A percentile compares a stretch with the other conserved stretches of the same genome.
Evolutionary conservation across 2,113 vertebrate species (phyloP).

Genomic region (Oreocharis arfaki): DNA sequence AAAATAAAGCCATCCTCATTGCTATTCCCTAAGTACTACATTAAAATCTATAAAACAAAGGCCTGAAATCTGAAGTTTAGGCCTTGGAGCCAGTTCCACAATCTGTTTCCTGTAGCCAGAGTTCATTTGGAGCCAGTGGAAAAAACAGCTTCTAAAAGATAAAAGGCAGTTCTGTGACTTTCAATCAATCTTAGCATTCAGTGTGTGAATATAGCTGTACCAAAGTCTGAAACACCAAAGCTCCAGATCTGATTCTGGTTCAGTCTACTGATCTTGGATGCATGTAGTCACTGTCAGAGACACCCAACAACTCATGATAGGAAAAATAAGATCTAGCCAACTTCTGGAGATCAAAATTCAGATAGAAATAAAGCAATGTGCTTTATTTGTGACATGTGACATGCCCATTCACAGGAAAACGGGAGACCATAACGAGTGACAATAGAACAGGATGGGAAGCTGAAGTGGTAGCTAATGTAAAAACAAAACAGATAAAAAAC

Average conservation of each 20-base stretch:
- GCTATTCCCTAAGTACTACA: neutral
- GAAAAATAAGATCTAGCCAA: neutral
- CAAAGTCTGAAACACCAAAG: neutral
- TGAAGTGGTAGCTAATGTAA: neutral
- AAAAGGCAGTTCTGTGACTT: conserved; percentile 48
- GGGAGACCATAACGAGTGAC: neutral
- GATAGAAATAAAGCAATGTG: neutral
- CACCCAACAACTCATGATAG: neutral
- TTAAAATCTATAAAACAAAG: conserved; percentile 55
- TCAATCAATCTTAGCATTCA: neutral
- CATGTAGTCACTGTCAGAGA: neutral
- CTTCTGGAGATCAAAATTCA: neutral
- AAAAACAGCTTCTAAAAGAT: conserved; percentile 62
- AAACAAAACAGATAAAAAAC: neutral
- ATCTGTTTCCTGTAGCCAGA: conserved; percentile 64
- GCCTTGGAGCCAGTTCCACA: conserved; percentile 60
- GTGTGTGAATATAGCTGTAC: neutral
- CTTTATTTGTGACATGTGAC: too few relatives aligned
- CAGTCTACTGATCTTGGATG: neutral
- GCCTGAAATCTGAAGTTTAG: conserved; percentile 46
- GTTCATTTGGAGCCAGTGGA: conserved; percentile 58
- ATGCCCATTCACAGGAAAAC: neutral
- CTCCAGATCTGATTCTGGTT: neutral
- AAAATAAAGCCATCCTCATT: conserved; percentile 39
- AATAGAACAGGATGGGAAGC: neutral